Percentiles rank a stretch among this genome's conserved stretches.
Conservation (phyloP, 2,797 vertebrate species). For the Mormyrops attenuatus region DNA sequence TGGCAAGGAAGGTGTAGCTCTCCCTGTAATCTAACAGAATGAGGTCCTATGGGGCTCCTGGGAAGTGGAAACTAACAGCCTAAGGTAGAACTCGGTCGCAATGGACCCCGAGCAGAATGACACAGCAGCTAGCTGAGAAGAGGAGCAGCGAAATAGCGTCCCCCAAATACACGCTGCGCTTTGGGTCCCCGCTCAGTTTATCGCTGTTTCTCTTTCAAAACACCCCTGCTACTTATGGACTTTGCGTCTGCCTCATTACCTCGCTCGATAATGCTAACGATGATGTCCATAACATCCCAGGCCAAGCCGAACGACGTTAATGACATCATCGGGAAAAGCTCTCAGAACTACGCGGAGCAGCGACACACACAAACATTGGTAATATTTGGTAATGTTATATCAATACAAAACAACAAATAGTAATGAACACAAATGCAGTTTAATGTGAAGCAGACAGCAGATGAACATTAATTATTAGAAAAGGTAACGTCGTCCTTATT, state of each 20-base stretch:
- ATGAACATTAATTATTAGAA: not conserved
- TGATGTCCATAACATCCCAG: not conserved
- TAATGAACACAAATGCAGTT: not conserved
- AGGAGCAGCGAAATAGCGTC: slow-evolving; percentile 52
- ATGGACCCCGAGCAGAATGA: slow-evolving; percentile 11
- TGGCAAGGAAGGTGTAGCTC: not conserved
- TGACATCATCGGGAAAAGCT: not conserved
- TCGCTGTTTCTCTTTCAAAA: not conserved
- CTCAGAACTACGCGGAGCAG: not conserved
- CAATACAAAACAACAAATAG: not conserved
- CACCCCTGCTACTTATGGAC: not conserved
- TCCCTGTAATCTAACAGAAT: not conserved
- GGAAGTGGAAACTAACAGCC: slow-evolving; percentile 13
- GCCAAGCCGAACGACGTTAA: not conserved
- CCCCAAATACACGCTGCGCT: not conserved
- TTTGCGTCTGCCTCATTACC: slow-evolving; percentile 3
- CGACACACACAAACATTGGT: not conserved
- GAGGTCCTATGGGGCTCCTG: not conserved
- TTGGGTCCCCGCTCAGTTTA: not conserved
- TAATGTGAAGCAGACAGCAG: not conserved
- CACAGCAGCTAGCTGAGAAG: slow-evolving; percentile 30
- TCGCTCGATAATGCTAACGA: slow-evolving; percentile 17
- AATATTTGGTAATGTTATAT: not conserved
- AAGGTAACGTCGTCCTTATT: not conserved
- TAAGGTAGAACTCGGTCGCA: not conserved